These are phyloP conservation scores for Camponotus floridanus DNA, from an alignment of 1,140 invertebrate species.

Conservation along the genomic window DNA sequence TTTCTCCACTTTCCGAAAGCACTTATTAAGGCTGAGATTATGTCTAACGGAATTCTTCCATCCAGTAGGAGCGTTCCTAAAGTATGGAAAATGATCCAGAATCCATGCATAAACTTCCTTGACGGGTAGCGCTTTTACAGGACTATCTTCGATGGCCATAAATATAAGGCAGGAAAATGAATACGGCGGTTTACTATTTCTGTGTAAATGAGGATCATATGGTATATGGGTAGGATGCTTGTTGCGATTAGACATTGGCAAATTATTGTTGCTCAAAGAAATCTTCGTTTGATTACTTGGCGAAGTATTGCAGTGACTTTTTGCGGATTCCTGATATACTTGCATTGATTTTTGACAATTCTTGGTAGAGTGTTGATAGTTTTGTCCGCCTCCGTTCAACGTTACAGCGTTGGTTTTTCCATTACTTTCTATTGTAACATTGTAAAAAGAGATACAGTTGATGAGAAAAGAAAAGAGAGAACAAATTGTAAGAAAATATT, in stretches of 20 bases:
- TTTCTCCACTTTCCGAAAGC: slow-evolving; percentile 98
- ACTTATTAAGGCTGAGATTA: slow-evolving; percentile 98
- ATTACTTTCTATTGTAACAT: slow-evolving; percentile 76
- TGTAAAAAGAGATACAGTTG: slow-evolving; percentile 1
- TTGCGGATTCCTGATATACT: slow-evolving; percentile 78
- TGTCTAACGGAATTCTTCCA: slow-evolving; percentile 99
- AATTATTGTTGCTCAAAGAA: slow-evolving; percentile 84
- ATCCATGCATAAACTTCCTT: slow-evolving; percentile 99
- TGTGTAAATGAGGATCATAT: slow-evolving; percentile 92
- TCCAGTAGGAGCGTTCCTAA: slow-evolving; percentile 97
- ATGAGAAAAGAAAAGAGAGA: not conserved
- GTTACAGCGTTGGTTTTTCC: slow-evolving; percentile 72
- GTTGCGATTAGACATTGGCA: slow-evolving; percentile 85
- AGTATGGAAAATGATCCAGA: slow-evolving; percentile 98
- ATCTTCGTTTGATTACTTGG: slow-evolving; percentile 84
- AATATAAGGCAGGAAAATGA: slow-evolving; percentile 98
- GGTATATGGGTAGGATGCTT: slow-evolving; percentile 92
- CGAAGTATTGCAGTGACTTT: slow-evolving; percentile 75
- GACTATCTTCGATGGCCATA: slow-evolving; percentile 98
- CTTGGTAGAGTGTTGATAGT: slow-evolving; percentile 74
- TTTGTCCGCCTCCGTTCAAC: slow-evolving; percentile 69
- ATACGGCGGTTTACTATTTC: slow-evolving; percentile 96
- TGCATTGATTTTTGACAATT: slow-evolving; percentile 76
- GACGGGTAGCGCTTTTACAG: slow-evolving; percentile 95
- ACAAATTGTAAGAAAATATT: not conserved